These are phyloP conservation scores for Aphodius granarius DNA, from an alignment of 2,888 invertebrate species.

Conservation along the genomic window DNA sequence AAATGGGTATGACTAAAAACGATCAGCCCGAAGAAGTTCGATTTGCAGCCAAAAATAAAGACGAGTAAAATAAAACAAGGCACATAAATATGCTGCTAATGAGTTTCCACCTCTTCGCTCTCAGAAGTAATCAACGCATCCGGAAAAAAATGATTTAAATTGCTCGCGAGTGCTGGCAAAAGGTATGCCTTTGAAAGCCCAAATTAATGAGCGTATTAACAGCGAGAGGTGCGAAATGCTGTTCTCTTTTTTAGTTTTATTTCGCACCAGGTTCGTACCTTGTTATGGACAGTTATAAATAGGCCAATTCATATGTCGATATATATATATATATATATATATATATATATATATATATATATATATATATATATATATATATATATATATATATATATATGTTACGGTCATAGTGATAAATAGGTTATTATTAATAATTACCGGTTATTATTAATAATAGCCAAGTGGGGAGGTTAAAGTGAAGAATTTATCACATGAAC, in stretches of 20 bases:
- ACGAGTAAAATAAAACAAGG: not conserved
- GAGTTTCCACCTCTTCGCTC: constrained; percentile 22
- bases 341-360: too few species aligned
- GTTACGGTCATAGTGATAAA: too few species aligned
- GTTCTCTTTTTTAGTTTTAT: not conserved
- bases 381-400: too few species aligned
- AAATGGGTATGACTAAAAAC: too few species aligned
- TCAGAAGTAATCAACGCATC: constrained; percentile 24
- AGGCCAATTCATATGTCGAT: not conserved
- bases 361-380: too few species aligned
- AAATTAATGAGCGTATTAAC: not conserved
- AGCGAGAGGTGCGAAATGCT: not conserved
- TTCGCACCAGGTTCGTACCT: not conserved
- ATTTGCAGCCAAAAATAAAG: not conserved
- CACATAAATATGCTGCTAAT: constrained; percentile 24
- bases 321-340: too few species aligned
- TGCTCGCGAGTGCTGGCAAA: constrained; percentile 1
- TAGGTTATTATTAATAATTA: too few species aligned
- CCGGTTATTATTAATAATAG: too few species aligned
- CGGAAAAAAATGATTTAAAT: constrained; percentile 21
- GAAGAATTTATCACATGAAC: too few species aligned
- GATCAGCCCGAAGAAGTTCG: too few species aligned
- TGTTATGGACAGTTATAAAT: not conserved
- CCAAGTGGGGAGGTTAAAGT: too few species aligned
- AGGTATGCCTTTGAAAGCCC: not conserved